phyloP scores from a whole-genome alignment of 2,888 invertebrate genomes.

The Microdon myrmicae region DNA sequence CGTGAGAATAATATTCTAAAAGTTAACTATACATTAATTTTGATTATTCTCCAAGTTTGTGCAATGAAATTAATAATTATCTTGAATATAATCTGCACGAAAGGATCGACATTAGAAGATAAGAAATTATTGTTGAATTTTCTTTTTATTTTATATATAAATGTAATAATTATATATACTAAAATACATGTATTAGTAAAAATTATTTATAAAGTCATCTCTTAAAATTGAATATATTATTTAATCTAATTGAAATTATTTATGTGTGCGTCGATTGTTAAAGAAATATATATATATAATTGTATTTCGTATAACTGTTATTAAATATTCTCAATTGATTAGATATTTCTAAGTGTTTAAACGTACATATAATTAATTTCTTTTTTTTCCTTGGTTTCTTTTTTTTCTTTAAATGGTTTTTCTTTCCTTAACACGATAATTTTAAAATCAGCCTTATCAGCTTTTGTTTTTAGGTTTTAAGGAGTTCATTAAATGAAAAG shows the following conservation, averaged over 20 bases:
- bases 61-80: conserved; percentile 11
- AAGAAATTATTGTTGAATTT: conserved; percentile 11
- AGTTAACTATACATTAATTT: too few relatives aligned
- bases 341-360: conserved; percentile 16
- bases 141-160: too few relatives aligned
- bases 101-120: conserved; percentile 40
- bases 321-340: conserved; percentile 12
- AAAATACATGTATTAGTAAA: conserved; percentile 43
- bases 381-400: conserved; percentile 9
- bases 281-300: conserved; percentile 14
- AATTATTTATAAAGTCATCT: conserved; percentile 38
- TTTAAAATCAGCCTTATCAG: conserved; percentile 49
- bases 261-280: conserved; percentile 35
- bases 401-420: not conserved
- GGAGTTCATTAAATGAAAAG: conserved; percentile 14
- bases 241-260: not conserved
- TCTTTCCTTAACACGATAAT: conserved; percentile 35
- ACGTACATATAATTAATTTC: conserved; percentile 25
- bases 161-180: conserved; percentile 19
- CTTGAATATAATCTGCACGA: conserved; percentile 44
- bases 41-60: not conserved
- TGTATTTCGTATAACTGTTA: conserved; percentile 9
- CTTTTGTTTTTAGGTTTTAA: conserved; percentile 40
- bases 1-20: conserved; percentile 1
- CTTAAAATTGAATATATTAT: conserved; percentile 15